Evolutionary conservation across 2,797 vertebrate genomes (phyloP).

Genomic region (Macropus fuliginosus): DNA sequence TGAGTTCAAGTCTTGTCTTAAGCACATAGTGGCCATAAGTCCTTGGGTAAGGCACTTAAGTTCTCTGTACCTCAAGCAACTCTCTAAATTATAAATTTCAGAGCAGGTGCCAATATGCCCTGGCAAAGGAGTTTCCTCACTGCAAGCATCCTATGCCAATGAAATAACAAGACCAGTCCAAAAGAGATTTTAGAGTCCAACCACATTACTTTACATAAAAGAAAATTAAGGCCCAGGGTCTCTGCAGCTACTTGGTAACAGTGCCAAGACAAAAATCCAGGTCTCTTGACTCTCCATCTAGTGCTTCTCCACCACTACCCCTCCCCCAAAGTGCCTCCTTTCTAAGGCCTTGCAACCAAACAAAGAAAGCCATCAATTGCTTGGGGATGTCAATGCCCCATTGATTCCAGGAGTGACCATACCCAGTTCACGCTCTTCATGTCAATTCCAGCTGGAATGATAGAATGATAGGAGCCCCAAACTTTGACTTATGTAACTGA

Average conservation of each 20-base stretch:
- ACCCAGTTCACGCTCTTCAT: slow-evolving; percentile 74
- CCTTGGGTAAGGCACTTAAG: background rate
- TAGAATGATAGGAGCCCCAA: slow-evolving; percentile 82
- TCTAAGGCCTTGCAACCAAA: background rate
- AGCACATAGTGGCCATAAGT: background rate
- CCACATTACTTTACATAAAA: background rate
- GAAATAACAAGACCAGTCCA: background rate
- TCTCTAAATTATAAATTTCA: background rate
- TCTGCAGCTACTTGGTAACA: background rate
- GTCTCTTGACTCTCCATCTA: background rate
- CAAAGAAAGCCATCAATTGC: slow-evolving; percentile 1
- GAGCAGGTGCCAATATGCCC: background rate
- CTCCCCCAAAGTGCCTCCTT: background rate
- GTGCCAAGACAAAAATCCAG: background rate
- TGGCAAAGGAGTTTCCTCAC: background rate
- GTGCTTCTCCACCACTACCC: background rate
- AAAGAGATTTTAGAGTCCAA: background rate
- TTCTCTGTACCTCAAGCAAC: background rate
- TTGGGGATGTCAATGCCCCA: slow-evolving; percentile 59
- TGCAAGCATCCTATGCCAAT: background rate
- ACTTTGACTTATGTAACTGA: slow-evolving; percentile 84
- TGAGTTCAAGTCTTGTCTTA: background rate
- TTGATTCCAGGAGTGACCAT: slow-evolving; percentile 60
- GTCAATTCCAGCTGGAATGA: slow-evolving; percentile 82
- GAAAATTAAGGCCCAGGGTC: background rate